phyloP scores from a whole-genome alignment of 1,140 invertebrate species.

The Pantala flavescens region DNA sequence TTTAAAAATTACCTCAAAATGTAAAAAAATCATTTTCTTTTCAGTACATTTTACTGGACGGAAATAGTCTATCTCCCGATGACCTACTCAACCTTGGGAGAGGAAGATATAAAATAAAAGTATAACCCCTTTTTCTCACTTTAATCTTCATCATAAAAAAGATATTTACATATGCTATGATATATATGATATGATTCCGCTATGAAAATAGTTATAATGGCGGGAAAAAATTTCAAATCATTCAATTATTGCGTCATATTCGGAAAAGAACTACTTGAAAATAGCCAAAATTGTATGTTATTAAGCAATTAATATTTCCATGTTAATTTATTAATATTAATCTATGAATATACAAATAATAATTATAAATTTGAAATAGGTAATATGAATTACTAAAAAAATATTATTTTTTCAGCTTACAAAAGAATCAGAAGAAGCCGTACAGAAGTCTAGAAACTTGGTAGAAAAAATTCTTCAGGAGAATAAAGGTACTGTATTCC shows the following conservation, averaged over 20 bases:
- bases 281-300: too few relatives aligned
- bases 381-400: too few relatives aligned
- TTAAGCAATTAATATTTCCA: too few relatives aligned
- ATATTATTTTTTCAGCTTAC: constrained; percentile 40
- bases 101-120: constrained; percentile 48
- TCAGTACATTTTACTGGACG: constrained; percentile 46
- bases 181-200: too few relatives aligned
- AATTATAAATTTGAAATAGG: too few relatives aligned
- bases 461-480: constrained; percentile 51
- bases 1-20: background rate
- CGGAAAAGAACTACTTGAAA: too few relatives aligned
- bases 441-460: constrained; percentile 42
- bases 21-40: constrained; percentile 17
- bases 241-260: too few relatives aligned
- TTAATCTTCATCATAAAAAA: background rate
- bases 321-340: too few relatives aligned
- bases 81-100: constrained; percentile 47
- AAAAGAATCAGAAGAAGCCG: constrained; percentile 42
- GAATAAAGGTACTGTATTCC: constrained; percentile 44
- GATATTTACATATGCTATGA: too few relatives aligned
- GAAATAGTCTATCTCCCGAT: constrained; percentile 44
- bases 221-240: too few relatives aligned
- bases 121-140: constrained; percentile 24
- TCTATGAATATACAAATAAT: too few relatives aligned
- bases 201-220: too few relatives aligned